phyloP scores from a whole-genome alignment of 2,888 invertebrate genomes.

The Microchrysa polita region DNA sequence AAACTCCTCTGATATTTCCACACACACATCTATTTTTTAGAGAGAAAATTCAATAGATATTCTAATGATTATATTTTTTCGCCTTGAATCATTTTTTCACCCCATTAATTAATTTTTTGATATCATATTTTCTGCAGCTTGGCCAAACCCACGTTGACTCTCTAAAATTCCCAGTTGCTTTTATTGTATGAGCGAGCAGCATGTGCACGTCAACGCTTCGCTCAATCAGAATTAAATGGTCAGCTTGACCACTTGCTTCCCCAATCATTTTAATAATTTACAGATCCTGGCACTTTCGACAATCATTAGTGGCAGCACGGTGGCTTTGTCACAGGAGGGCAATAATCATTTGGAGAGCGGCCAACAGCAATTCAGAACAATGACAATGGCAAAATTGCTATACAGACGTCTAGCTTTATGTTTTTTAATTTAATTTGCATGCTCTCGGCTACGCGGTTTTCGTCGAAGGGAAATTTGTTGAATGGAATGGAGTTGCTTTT shows the following conservation, averaged over 20 bases:
- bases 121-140: no score
- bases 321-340: constrained; percentile 7
- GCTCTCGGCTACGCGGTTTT: background rate
- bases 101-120: no score
- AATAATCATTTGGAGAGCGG: constrained; percentile 41
- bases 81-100: no score
- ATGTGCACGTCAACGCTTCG: background rate
- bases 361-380: constrained; percentile 40
- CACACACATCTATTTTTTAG: no score
- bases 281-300: constrained; percentile 13
- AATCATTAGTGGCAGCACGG: constrained; percentile 24
- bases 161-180: no score
- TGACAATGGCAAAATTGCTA: constrained; percentile 41
- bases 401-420: constrained; percentile 32
- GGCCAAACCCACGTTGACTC: no score
- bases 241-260: constrained; percentile 25
- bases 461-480: background rate
- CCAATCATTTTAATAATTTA: constrained; percentile 37
- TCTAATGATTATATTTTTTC: no score
- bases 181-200: background rate
- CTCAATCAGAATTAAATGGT: background rate
- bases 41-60: no score
- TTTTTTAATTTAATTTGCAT: constrained; percentile 43
- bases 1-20: no score
- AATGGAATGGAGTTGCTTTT: background rate